Base-by-base conservation (phyloP, 2,888 invertebrate species). In the Abrostola triplasia region DNA sequence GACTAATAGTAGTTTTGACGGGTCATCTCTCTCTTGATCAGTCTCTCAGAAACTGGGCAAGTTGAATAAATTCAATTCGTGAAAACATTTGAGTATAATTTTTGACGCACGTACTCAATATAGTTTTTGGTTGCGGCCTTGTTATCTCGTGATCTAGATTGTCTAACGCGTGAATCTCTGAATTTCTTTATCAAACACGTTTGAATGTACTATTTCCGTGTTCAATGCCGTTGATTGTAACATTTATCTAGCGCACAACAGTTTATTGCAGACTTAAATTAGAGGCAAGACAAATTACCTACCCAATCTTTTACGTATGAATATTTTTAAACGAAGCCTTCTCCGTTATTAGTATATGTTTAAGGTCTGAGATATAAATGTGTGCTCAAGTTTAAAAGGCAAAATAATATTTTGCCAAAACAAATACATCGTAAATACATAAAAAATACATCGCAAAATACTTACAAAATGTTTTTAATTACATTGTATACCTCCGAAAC, bases 181-280 rank as follows among this genome's bases (percentile, higher is more conserved):
- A 55, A 47, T 13, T 44, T 36, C 37, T 47, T 37, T 13, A 13
- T 13, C 10, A 44, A 55, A 44, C 38, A 13, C 13, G 12, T 37
- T 47, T 36, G 37, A 47, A 54, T 12, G 13, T 55, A 36, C 10
- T 47, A 37, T 37, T 47, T 55, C 13, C n/a, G 37, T 37, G 36
- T 36, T 47, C 54, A 54, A 44, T 55, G 55, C 37, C 37, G 36
- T 55, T 55, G 44, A 47, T 47, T 47, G 4, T 44, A 44, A 12
- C 44, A 44, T 47, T 47, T 24, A 2, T 24, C 24, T 13, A 8
- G 12, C 13, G 9, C 40, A 10, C 10, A 36, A 48, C 42, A 54
- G 42, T 54, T 36, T 47, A 44, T 47, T 24, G 10, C 44, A 9
- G 13, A 24, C 24, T 9, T 24, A 47, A 47, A 47, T 47, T 13